Base-by-base conservation (phyloP, 2,113 vertebrate species). In the Tachysurus vachellii region DNA sequence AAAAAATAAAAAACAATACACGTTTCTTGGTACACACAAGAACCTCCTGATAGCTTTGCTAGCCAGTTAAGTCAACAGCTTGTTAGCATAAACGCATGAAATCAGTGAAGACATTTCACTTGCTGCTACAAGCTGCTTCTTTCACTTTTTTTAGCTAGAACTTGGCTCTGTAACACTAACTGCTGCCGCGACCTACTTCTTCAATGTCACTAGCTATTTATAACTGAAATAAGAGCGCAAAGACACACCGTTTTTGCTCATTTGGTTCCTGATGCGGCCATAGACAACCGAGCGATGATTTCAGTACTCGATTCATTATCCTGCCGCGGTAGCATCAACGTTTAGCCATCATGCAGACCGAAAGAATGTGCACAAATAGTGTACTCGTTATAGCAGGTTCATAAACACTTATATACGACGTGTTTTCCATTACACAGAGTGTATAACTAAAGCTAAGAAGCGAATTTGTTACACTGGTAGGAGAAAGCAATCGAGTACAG, bases 261-360 rank as follows among this genome's bases (percentile, higher is more conserved):
- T 44, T 62, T 2, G 10, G 1, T 14, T 36, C 17, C 23, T 3
- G 19, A 71, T 16, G 17, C 62, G 44, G 79, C 66, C 70, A 88
- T 71, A 62, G 82, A 64, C 85, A 57, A 84, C 88, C n/a, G 91
- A 93, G 84, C 94, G 94, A 94, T 80, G 57, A 5, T 1, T 89
- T 93, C 2, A 4, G 3, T 64, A 62, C 87, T 94, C 92, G 89
- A 94, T 91, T 95, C 1, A 90, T 44, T 64, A 71, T 56, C 91
- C 95, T 95, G 93, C 88, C 88, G 86, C 89, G 82, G 87, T 84
- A 89, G 86, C 87, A 88, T 13, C 80, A 62, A 53, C 13, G 1
- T 42, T 70, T 10, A 28, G 3, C 17, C 21, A 64, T 36, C 2
- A 36, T 57, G 23, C 17, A 59, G 28, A 8, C 19, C 0, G 0